These are phyloP conservation scores for Jaculus jaculus DNA, from an alignment of 2,113 vertebrate species.

Conservation along the genomic window DNA sequence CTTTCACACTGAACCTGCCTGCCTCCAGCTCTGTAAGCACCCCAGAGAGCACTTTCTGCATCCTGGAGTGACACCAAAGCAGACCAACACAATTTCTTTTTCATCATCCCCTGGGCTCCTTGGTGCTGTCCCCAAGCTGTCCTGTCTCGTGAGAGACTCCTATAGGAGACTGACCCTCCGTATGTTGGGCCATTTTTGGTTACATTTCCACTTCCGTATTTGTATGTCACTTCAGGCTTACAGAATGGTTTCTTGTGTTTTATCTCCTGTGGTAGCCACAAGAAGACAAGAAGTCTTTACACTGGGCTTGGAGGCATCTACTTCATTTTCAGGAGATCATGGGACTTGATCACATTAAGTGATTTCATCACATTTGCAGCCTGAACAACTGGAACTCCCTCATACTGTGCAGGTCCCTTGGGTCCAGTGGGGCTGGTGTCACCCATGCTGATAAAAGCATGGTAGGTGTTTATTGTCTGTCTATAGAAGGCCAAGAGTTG, in stretches of 20 bases:
- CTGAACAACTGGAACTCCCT: neutral
- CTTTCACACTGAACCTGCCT: neutral
- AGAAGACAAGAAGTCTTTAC: neutral
- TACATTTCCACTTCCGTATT: constrained; percentile 5
- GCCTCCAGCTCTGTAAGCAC: neutral
- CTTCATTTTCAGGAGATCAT: neutral
- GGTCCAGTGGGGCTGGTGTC: neutral
- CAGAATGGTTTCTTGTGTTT: neutral
- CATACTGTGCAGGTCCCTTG: neutral
- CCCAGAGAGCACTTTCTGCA: neutral
- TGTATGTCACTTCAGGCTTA: neutral
- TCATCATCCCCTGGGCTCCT: too few relatives aligned
- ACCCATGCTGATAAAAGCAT: neutral
- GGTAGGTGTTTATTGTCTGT: neutral
- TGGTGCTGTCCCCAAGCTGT: too few relatives aligned
- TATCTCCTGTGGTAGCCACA: neutral
- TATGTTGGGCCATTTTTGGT: neutral
- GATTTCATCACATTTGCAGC: neutral
- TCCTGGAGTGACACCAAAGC: neutral
- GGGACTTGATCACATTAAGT: neutral
- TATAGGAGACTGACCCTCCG: neutral
- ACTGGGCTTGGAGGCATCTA: neutral
- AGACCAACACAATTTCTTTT: neutral
- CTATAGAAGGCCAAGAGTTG: neutral
- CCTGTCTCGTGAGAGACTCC: neutral